phyloP scores from a whole-genome alignment of 2,797 vertebrate species.

The Microtus agrestis region DNA sequence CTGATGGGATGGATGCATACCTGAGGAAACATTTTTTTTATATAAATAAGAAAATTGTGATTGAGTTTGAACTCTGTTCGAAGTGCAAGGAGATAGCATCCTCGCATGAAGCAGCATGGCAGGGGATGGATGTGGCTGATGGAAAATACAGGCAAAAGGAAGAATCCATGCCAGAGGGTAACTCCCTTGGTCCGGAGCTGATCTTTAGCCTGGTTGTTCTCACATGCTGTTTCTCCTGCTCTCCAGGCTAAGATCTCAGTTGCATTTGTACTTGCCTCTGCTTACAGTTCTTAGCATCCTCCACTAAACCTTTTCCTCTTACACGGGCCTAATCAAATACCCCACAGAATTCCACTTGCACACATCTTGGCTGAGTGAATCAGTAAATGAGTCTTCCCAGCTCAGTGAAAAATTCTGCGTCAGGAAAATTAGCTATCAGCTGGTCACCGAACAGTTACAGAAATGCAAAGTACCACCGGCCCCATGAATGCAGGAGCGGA shows the following conservation, averaged over 20 bases:
- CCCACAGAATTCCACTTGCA: not conserved
- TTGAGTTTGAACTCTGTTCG: constrained; percentile 2
- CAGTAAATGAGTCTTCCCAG: not conserved
- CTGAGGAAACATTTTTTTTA: not conserved
- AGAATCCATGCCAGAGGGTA: not conserved
- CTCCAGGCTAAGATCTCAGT: not conserved
- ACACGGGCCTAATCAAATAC: not conserved
- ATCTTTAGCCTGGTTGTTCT: not conserved
- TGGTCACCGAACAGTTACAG: not conserved
- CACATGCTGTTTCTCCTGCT: not conserved
- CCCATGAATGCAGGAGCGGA: not conserved
- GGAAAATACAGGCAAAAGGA: not conserved
- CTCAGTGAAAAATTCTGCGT: not conserved
- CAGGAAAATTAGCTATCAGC: not conserved
- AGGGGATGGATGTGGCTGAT: not conserved
- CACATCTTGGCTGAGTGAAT: not conserved
- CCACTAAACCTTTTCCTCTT: not conserved
- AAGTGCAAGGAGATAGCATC: not conserved
- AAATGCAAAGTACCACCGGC: not conserved
- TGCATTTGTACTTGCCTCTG: not conserved
- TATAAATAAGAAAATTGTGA: not conserved
- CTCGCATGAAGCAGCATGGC: not conserved
- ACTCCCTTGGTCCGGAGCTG: not conserved
- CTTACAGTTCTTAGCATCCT: constrained; percentile 24
- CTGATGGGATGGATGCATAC: not conserved